phyloP scores from a whole-genome alignment of 1,140 invertebrate genomes.

The Drosophila pandora region DNA sequence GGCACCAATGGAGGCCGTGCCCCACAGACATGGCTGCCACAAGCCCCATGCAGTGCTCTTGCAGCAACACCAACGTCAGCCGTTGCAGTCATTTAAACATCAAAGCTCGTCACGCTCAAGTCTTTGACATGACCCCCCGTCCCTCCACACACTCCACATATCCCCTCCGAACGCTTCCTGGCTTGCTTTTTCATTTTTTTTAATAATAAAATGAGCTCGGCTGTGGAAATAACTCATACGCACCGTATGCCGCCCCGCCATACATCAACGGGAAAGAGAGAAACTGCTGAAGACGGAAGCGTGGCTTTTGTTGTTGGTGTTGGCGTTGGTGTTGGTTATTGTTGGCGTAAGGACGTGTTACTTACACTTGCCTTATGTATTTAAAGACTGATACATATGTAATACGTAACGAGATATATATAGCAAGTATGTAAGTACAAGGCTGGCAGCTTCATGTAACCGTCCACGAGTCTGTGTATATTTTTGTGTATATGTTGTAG shows the following conservation, averaged over 20 bases:
- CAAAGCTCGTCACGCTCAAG: slow-evolving; percentile 75
- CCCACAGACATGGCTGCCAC: slow-evolving; percentile 21
- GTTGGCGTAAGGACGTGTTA: slow-evolving; percentile 72
- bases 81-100: slow-evolving; percentile 77
- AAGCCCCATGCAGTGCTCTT: neutral
- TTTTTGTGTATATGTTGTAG: slow-evolving; percentile 41
- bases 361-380: slow-evolving; percentile 76
- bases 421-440: slow-evolving; percentile 47
- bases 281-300: neutral
- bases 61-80: slow-evolving; percentile 28
- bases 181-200: slow-evolving; percentile 51
- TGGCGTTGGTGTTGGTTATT: slow-evolving; percentile 29
- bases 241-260: slow-evolving; percentile 74
- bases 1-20: slow-evolving; percentile 49
- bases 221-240: slow-evolving; percentile 80
- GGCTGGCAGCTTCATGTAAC: slow-evolving; percentile 21
- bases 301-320: slow-evolving; percentile 26
- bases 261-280: slow-evolving; percentile 58
- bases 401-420: slow-evolving; percentile 36
- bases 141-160: neutral
- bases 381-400: slow-evolving; percentile 53
- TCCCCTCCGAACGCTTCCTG: slow-evolving; percentile 21
- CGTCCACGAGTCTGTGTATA: slow-evolving; percentile 12
- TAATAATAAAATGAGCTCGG: slow-evolving; percentile 76
- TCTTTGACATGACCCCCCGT: slow-evolving; percentile 8